Base-by-base conservation (phyloP, 92 coral and sea anemone species). In the Phenganax marumi region DNA sequence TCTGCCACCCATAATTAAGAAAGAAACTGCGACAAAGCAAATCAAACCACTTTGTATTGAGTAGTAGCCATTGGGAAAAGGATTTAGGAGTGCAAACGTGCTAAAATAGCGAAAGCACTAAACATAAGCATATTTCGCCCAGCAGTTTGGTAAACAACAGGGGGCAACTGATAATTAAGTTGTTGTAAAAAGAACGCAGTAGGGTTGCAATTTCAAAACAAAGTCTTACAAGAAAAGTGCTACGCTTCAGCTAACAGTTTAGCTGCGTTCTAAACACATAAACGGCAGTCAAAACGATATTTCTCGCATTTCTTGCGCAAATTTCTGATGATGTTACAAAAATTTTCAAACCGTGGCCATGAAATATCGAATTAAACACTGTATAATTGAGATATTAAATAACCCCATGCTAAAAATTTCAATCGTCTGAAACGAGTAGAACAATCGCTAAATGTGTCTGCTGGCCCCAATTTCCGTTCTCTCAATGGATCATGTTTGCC, bases 381-480 rank as follows among this genome's bases (percentile, higher is more conserved):
- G 73, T 78, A 56, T 78, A 78, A 78, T 78, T 78, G 57, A 78
- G 73, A 62, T 78, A 78, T 78, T 78, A 63, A 49, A 60, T 58
- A 58, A 49, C 56, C 10, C 19, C 68, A 22, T 78, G 68, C 65
- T 52, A 65, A 22, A 61, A 56, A 25, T 78, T 61, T 78, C 73
- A 47, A 39, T 78, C 71, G 71, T 63, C 71, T 78, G 58, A 43
- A 78, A 78, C 73, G 10, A 43, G 49, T 22, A n/a, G 63, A 78
- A 56, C 81, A 76, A 76, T 25, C 13, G 62, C 81, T 52, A 12
- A 16, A 48, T 3, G 47, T 21, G 81, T 76, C 81, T 76, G 81
- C 50, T 46, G 23, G 8, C 65, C 47, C 52, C 18, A 25, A 48
- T 56, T 76, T 76, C 81, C 81, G 81, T 56, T 76, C 12, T 66